Conservation (phyloP, 2,888 invertebrate species). For the Drosophila testacea region DNA sequence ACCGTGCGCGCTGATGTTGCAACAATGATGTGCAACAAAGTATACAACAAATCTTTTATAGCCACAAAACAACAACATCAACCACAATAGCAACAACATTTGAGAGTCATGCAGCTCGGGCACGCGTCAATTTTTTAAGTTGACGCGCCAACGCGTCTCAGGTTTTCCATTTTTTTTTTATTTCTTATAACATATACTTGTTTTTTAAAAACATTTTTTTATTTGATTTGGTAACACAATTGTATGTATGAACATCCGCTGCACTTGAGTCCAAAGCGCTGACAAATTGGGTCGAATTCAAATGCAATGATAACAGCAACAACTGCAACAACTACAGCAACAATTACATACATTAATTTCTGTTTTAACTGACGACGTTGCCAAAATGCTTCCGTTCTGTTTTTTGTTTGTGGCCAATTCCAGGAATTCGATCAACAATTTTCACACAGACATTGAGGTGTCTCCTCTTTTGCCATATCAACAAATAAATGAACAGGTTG, state of each 20-base stretch:
- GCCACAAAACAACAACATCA: slow-evolving; percentile 16
- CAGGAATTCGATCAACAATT: slow-evolving; percentile 69
- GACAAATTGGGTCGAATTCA: slow-evolving; percentile 62
- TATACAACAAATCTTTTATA: slow-evolving; percentile 58
- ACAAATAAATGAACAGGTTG: slow-evolving; percentile 50
- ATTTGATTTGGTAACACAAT: slow-evolving; percentile 48
- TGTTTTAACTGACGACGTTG: slow-evolving; percentile 59
- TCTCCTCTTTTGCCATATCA: slow-evolving; percentile 58
- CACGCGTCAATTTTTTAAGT: slow-evolving; percentile 67
- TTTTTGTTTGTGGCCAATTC: slow-evolving; percentile 49
- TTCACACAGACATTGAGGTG: slow-evolving; percentile 63
- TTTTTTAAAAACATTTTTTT: background rate
- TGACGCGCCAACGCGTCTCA: slow-evolving; percentile 51
- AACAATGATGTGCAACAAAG: slow-evolving; percentile 76
- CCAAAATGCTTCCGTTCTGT: slow-evolving; percentile 64
- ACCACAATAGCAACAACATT: slow-evolving; percentile 2
- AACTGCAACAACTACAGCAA: slow-evolving; percentile 5
- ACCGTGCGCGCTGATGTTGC: slow-evolving; percentile 70
- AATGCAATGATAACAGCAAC: slow-evolving; percentile 27
- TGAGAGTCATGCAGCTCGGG: slow-evolving; percentile 63
- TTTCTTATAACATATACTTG: background rate
- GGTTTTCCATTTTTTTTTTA: slow-evolving; percentile 25
- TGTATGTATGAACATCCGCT: slow-evolving; percentile 21
- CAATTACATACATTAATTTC: slow-evolving; percentile 6
- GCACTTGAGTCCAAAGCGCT: slow-evolving; percentile 39